Evolutionary conservation across 2,888 invertebrate species (phyloP).

Genomic region (Tipula unca): DNA sequence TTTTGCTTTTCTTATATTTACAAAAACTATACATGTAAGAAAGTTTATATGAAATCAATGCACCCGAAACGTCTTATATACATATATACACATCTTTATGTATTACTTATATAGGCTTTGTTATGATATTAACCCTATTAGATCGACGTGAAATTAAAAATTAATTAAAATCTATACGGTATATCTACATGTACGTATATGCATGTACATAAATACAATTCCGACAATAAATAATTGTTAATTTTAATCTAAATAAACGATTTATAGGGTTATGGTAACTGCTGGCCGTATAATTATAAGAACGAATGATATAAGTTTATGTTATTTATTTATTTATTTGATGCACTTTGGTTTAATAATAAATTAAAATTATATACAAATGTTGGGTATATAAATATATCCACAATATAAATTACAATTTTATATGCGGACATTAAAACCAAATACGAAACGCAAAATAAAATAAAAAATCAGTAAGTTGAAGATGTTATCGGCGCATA

Average conservation of each 20-base stretch:
- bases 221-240: not conserved
- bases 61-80: not conserved
- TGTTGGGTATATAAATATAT: not conserved
- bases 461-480: not conserved
- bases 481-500: not conserved
- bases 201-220: not conserved
- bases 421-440: not conserved
- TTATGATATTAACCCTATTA: not conserved
- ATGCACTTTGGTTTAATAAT: not conserved
- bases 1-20: not conserved
- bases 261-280: slow-evolving; percentile 1
- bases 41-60: not conserved
- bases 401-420: not conserved
- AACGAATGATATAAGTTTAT: not conserved
- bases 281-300: not conserved
- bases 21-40: not conserved
- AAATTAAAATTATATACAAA: not conserved
- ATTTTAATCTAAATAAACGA: not conserved
- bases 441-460: not conserved
- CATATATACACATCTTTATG: not conserved
- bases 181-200: not conserved
- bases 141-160: not conserved
- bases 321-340: not conserved
- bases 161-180: not conserved
- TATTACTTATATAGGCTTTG: not conserved